These are phyloP conservation scores for Oncorhynchus tshawytscha DNA, from an alignment of 2,113 vertebrate genomes.

Conservation along the genomic window DNA sequence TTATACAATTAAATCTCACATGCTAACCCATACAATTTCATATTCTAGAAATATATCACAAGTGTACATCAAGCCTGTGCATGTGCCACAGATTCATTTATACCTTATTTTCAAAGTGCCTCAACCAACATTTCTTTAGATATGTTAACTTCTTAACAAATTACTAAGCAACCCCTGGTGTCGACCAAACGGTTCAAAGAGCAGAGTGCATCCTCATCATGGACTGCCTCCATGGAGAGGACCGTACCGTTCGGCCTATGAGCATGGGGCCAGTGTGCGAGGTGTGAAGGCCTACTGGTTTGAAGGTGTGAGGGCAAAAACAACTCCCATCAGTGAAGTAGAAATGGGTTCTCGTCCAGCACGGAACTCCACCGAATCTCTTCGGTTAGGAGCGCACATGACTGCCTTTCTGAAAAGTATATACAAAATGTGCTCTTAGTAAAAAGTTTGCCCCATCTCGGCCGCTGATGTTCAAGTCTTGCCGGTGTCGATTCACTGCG, in stretches of 20 bases:
- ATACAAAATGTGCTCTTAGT: neutral
- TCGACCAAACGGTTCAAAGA: neutral
- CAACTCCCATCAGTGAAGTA: neutral
- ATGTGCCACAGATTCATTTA: too few relatives aligned
- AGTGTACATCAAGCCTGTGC: neutral
- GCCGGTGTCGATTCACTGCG: neutral
- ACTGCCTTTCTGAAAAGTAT: neutral
- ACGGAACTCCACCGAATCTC: neutral
- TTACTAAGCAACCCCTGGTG: neutral
- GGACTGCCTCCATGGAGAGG: neutral
- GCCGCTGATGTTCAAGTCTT: constrained; percentile 7
- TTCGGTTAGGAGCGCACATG: neutral
- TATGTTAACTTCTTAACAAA: neutral
- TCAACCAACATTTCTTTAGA: too few relatives aligned
- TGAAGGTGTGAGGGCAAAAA: neutral
- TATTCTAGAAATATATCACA: neutral
- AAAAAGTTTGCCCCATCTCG: neutral
- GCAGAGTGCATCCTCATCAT: neutral
- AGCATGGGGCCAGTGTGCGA: too few relatives aligned
- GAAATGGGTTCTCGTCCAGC: neutral
- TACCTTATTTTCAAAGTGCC: too few relatives aligned
- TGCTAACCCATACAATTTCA: neutral
- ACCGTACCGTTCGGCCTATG: neutral
- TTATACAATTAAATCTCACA: neutral
- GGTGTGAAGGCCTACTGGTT: too few relatives aligned